phyloP scores from a whole-genome alignment of 2,888 invertebrate species.

The Clivina fossor region DNA sequence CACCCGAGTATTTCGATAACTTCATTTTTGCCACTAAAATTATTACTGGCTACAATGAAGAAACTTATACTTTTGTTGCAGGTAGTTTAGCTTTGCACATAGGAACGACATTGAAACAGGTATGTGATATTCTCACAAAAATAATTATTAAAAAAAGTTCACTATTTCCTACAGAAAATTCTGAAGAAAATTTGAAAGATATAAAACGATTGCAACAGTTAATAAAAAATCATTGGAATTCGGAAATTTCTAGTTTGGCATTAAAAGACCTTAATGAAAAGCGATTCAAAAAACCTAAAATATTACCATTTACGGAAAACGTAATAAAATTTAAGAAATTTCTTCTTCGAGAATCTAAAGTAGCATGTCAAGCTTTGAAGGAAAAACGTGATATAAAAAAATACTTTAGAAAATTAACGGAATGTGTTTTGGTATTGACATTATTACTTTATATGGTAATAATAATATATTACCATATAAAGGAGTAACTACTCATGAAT shows the following conservation, averaged over 20 bases:
- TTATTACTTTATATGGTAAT: too few relatives aligned
- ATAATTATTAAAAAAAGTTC: slow-evolving; percentile 36
- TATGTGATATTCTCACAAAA: slow-evolving; percentile 36
- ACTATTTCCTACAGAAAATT: slow-evolving; percentile 10
- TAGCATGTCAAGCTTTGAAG: too few relatives aligned
- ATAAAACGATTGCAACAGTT: slow-evolving; percentile 16
- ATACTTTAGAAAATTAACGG: too few relatives aligned
- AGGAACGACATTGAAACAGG: slow-evolving; percentile 38
- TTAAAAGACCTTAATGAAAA: background rate
- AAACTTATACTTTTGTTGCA: slow-evolving; percentile 34
- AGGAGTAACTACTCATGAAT: too few relatives aligned
- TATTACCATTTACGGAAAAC: slow-evolving; percentile 1
- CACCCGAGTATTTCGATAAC: slow-evolving; percentile 34
- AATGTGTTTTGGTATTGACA: too few relatives aligned
- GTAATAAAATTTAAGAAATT: too few relatives aligned
- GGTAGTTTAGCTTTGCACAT: slow-evolving; percentile 38
- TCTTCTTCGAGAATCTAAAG: too few relatives aligned
- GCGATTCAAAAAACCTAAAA: background rate
- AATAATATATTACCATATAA: too few relatives aligned
- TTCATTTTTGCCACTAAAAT: slow-evolving; percentile 34
- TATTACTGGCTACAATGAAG: slow-evolving; percentile 35
- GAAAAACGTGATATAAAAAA: too few relatives aligned
- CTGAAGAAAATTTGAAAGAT: slow-evolving; percentile 32
- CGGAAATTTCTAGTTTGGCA: background rate
- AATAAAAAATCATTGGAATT: slow-evolving; percentile 1